Conservation (phyloP, 2,113 vertebrate species). For the Brachyhypopomus gauderio region DNA sequence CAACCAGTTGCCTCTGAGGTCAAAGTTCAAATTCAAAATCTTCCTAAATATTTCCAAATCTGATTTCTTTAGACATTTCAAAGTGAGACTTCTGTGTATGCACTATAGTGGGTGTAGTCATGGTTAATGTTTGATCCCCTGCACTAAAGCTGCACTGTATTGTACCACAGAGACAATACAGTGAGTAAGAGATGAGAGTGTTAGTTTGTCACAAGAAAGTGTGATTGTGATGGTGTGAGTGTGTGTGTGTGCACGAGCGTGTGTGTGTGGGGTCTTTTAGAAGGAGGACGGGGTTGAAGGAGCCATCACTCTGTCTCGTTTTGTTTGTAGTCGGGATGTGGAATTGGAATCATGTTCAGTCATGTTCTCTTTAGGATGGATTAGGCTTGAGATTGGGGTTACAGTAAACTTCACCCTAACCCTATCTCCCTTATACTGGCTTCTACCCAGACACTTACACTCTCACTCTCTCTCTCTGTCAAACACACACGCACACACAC, state of each 20-base stretch:
- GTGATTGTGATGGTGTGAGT: constrained; percentile 1
- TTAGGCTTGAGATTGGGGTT: constrained; percentile 61
- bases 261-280: constrained; percentile 1
- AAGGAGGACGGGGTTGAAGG: constrained; percentile 23
- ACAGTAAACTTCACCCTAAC: constrained; percentile 55
- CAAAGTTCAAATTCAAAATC: no score
- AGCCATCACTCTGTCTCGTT: constrained; percentile 21
- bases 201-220: background rate
- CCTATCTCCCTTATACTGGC: constrained; percentile 40
- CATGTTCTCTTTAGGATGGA: constrained; percentile 57
- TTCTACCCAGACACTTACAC: constrained; percentile 24
- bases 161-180: background rate
- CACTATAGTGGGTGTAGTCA: background rate
- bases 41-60: no score
- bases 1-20: no score
- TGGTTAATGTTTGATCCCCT: background rate
- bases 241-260: constrained; percentile 12
- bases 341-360: constrained; percentile 55
- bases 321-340: constrained; percentile 49
- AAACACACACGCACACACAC: background rate
- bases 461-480: constrained; percentile 1
- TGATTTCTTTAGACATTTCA: no score
- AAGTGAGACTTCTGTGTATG: no score
- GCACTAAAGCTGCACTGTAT: background rate
- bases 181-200: background rate